Base-by-base conservation (phyloP, 1,140 invertebrate genomes). In the Drosophila baimaii region DNA sequence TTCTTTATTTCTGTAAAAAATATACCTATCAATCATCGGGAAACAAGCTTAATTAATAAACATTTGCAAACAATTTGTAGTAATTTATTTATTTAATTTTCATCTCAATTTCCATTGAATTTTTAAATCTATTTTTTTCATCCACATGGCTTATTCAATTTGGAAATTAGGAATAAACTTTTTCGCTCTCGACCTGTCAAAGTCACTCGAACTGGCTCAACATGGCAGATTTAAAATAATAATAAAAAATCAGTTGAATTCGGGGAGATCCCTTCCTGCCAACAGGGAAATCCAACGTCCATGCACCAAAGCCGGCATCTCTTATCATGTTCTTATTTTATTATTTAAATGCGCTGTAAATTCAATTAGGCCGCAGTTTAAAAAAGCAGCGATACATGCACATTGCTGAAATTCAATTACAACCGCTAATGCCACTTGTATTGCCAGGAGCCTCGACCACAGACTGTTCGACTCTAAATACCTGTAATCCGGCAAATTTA, bases 351-450 rank as follows among this genome's bases (percentile, higher is more conserved):
- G 56, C 68, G 31, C 54, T 57, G 61, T 59, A 89, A 83, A 88
- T 89, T 83, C 77, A 89, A 88, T 89, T 84, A 89, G 59, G 54
- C 68, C 47, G 39, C 47, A 64, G 56, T 51, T 69, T 57, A 51
- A 66, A 64, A 64, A 78, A 43, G 21, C 49, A 23, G 37, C 33
- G 52, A 35, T 63, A 65, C 46, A 69, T 79, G 63, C 51, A 69
- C 69, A 73, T 86, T 52, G 76, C 72, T 59, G 62, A 79, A 89
- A 83, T 88, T 88, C 84, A 88, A 88, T 88, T 88, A 88, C 77
- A 84, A 88, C 83, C 83, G 69, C 83, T 88, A 88, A 88, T 88
- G 80, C 83, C 84, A 89, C 80, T 88, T 89, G 83, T 80, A 89
- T 81, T 77, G 78, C 62, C 73, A 52, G 47, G 39, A 76, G 71